These are phyloP conservation scores for Zootermopsis nevadensis DNA, from an alignment of 2,888 invertebrate genomes.

Conservation along the genomic window DNA sequence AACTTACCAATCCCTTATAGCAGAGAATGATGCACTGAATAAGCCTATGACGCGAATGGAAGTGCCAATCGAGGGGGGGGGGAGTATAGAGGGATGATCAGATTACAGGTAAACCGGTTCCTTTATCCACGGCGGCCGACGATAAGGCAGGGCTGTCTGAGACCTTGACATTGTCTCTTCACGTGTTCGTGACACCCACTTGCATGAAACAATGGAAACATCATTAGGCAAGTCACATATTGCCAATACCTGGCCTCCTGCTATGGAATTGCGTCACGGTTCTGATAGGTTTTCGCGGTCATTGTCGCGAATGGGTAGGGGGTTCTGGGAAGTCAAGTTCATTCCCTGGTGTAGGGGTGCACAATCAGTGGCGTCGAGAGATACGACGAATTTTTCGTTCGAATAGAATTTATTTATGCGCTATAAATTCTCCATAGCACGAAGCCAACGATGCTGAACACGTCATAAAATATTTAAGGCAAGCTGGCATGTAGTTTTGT, in stretches of 20 bases:
- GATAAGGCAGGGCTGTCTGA: conserved; percentile 12
- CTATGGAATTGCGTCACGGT: neutral
- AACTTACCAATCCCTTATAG: neutral
- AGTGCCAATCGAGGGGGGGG: neutral
- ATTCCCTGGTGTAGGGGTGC: too few relatives aligned
- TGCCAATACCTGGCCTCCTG: too few relatives aligned
- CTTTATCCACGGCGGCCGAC: neutral
- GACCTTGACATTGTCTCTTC: neutral
- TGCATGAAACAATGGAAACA: neutral
- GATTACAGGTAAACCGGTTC: neutral
- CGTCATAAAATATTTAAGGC: too few relatives aligned
- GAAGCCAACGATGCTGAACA: too few relatives aligned
- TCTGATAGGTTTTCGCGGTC: neutral
- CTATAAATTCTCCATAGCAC: too few relatives aligned
- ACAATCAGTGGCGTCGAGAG: too few relatives aligned
- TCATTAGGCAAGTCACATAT: neutral
- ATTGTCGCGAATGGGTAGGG: neutral
- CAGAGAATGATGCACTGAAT: neutral
- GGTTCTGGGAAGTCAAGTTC: too few relatives aligned
- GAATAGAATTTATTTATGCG: too few relatives aligned
- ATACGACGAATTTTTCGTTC: too few relatives aligned
- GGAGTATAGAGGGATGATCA: neutral
- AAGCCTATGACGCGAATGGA: neutral
- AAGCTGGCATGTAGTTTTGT: too few relatives aligned
- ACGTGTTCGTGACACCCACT: neutral